Evolutionary conservation across 2,113 vertebrate genomes (phyloP).

Genomic region (Sialia sialis): DNA sequence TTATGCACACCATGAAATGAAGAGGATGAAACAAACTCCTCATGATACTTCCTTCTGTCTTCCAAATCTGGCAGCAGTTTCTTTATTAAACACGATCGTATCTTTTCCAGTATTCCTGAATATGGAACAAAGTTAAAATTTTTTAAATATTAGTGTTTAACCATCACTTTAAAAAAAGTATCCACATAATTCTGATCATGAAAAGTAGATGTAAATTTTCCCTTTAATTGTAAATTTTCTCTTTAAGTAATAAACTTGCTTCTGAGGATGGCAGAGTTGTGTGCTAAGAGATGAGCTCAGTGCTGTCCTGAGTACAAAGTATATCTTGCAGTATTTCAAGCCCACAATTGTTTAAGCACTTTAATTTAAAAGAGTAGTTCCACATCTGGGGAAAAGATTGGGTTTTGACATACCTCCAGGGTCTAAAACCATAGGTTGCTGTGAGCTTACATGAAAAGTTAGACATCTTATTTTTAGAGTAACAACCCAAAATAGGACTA

Average conservation of each 20-base stretch:
- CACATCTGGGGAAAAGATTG: not conserved
- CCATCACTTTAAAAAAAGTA: not conserved
- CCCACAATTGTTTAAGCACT: not conserved
- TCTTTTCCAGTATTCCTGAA: conserved; percentile 67
- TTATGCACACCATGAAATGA: conserved; percentile 74
- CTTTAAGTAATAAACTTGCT: not conserved
- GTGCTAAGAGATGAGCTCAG: not conserved
- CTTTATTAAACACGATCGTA: conserved; percentile 45
- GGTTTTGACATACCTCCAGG: not conserved
- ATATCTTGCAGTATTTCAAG: not conserved
- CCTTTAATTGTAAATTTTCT: not conserved
- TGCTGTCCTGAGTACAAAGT: not conserved
- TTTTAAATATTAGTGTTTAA: not conserved
- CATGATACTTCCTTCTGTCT: conserved; percentile 60
- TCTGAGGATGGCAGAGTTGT: not conserved
- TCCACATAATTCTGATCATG: not conserved
- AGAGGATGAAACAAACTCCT: conserved; percentile 69
- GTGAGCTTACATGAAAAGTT: not conserved
- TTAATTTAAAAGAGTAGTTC: not conserved
- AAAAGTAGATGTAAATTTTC: not conserved
- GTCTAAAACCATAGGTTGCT: not conserved
- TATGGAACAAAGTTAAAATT: not conserved
- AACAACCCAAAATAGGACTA: not conserved
- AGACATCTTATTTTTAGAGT: not conserved
- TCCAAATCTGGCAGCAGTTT: conserved; percentile 42